Base-by-base conservation (phyloP, 2,113 vertebrate species). In the Mobula birostris region DNA sequence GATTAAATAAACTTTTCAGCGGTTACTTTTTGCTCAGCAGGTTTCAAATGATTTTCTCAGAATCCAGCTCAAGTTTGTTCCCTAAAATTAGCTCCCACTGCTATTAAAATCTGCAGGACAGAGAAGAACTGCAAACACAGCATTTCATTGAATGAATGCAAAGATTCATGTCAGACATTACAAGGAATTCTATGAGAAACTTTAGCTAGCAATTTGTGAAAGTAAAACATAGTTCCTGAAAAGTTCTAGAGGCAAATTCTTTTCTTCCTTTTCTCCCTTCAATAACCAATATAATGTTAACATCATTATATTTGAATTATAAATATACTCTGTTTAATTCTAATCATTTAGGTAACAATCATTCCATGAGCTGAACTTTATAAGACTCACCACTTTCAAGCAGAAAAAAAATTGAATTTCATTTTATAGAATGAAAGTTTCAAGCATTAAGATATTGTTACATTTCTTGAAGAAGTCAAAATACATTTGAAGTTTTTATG, bases 1-100 rank as follows among this genome's bases (percentile, higher is more conserved):
- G 32, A 21, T 93, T 74, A 93, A 93, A 93, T 40, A 93, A 93
- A 93, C 91, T 93, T 93, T 74, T 74, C 21, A 15, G 91, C 74
- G 12, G 5, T 14, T 93, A 27, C 68, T 74, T 93, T 93, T 21
- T 76, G 91, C 70, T 74, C 19, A 27, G 21, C 36, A 29, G 9
- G 2, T 56, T 93, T 74, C 32, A 93, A 48, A 76, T 56, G 68
- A 93, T 56, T 36, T 72, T 36, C 68, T 72, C 68, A 24, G 29
- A 70, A 24, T 93, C 70, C 5, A 93, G 40, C 68, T 40, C 68
- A 72, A 29, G 40, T 40, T 74, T 36, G 27, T 93, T 74, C 70
- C 36, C 72, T 48, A 93, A 93, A 93, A 93, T 93, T 93, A 76
- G 24, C 24, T 72, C 91, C 72, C 70, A 29, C 91, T 76, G 32